A percentile compares a stretch with the other conserved stretches of the same genome.
Evolutionary conservation across 2,797 vertebrate species (phyloP).

Genomic region (Mus caroli): DNA sequence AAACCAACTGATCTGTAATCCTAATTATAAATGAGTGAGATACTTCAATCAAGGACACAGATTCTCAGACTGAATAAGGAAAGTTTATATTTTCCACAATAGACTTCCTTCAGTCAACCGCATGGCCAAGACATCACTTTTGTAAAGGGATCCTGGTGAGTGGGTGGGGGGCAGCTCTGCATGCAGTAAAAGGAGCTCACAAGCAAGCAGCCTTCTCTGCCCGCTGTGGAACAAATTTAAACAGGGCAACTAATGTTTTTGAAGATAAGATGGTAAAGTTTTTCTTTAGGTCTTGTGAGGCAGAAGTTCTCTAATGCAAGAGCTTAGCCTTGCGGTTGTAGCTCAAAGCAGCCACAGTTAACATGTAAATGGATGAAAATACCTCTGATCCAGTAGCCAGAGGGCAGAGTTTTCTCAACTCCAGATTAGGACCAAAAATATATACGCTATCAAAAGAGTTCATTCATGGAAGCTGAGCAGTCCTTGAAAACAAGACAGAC

Average conservation of each 20-base stretch:
- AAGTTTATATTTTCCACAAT: conserved; percentile 31
- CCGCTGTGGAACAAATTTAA: neutral
- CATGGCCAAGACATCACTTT: neutral
- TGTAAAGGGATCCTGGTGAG: neutral
- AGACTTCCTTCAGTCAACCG: neutral
- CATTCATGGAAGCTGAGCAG: conserved; percentile 10
- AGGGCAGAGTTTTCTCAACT: neutral
- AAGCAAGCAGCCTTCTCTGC: conserved; percentile 9
- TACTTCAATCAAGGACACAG: conserved; percentile 5
- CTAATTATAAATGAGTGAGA: conserved; percentile 50
- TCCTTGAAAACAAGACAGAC: neutral
- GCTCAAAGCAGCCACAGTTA: neutral
- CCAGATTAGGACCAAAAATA: neutral
- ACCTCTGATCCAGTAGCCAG: neutral
- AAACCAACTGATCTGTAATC: neutral
- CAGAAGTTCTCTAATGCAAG: neutral
- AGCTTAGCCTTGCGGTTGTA: neutral
- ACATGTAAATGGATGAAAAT: neutral
- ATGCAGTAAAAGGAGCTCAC: neutral
- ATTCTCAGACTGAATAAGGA: conserved; percentile 42
- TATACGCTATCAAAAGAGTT: conserved; percentile 12
- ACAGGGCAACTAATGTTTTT: conserved; percentile 22
- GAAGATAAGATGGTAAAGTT: neutral
- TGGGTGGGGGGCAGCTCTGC: neutral
- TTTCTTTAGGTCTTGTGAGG: conserved; percentile 10